These are phyloP conservation scores for Scytalopus superciliaris DNA, from an alignment of 2,113 vertebrate genomes.

Conservation along the genomic window DNA sequence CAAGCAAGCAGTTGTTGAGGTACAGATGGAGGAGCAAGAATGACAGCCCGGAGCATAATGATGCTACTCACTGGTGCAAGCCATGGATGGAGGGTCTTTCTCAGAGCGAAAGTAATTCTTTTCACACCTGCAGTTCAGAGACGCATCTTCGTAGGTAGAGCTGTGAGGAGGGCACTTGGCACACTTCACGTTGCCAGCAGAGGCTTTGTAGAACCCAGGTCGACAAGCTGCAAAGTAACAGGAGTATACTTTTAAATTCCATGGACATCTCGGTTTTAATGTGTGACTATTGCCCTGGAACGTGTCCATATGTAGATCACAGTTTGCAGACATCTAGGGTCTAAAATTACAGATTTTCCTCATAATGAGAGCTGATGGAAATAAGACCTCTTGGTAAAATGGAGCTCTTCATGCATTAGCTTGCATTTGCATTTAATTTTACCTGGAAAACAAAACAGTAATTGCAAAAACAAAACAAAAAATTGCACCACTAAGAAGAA, in stretches of 20 bases:
- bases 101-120: conserved; percentile 96
- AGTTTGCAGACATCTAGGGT: not conserved
- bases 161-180: conserved; percentile 96
- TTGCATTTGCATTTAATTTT: not conserved
- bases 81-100: conserved; percentile 94
- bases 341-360: not conserved
- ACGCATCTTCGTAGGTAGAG: conserved; percentile 87
- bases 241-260: not conserved
- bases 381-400: not conserved
- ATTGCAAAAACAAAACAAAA: not conserved
- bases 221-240: conserved; percentile 83
- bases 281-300: not conserved
- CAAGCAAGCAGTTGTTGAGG: conserved; percentile 59
- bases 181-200: conserved; percentile 87
- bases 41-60: conserved; percentile 53
- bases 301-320: not conserved
- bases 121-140: conserved; percentile 92
- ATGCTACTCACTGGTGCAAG: conserved; percentile 92
- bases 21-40: conserved; percentile 7
- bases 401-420: not conserved
- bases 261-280: not conserved
- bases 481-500: not conserved
- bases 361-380: not conserved
- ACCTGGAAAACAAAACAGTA: not conserved
- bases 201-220: conserved; percentile 94